A percentile compares a stretch with the other conserved stretches of the same genome.
phyloP scores from a whole-genome alignment of 2,888 invertebrate species.

The Drosophila borborema region DNA sequence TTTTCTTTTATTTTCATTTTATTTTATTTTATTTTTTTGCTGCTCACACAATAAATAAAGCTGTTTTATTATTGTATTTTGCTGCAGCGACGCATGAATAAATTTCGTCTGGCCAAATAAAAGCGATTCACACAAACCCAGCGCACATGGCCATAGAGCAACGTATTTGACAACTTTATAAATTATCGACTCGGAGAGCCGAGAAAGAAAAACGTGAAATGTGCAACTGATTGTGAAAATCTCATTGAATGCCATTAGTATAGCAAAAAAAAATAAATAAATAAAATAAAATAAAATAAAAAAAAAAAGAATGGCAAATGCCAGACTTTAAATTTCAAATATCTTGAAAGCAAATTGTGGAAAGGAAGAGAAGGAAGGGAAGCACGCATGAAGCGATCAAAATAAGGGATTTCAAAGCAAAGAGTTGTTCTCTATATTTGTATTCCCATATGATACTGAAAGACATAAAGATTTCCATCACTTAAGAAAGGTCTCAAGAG shows the following conservation, averaged over 20 bases:
- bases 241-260: constrained; percentile 44
- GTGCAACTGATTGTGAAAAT: constrained; percentile 49
- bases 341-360: no score
- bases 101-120: constrained; percentile 49
- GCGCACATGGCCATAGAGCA: no score
- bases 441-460: no score
- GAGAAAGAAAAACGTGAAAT: constrained; percentile 25
- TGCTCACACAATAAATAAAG: constrained; percentile 60
- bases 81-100: constrained; percentile 49
- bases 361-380: no score
- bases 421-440: no score
- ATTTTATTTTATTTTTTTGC: constrained; percentile 1
- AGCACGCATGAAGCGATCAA: no score
- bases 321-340: neutral
- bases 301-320: neutral
- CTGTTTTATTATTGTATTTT: constrained; percentile 56
- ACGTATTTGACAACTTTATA: constrained; percentile 61
- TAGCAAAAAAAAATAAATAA: no score
- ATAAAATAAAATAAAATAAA: no score
- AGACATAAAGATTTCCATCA: no score
- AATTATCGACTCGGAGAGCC: constrained; percentile 48
- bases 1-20: neutral
- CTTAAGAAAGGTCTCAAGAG: no score
- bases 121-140: constrained; percentile 17
- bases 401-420: no score